Evolutionary conservation across 2,888 invertebrate genomes (phyloP), one percentile per base, ranked within the genome.

Genomic region (Lissonota sp.): DNA sequence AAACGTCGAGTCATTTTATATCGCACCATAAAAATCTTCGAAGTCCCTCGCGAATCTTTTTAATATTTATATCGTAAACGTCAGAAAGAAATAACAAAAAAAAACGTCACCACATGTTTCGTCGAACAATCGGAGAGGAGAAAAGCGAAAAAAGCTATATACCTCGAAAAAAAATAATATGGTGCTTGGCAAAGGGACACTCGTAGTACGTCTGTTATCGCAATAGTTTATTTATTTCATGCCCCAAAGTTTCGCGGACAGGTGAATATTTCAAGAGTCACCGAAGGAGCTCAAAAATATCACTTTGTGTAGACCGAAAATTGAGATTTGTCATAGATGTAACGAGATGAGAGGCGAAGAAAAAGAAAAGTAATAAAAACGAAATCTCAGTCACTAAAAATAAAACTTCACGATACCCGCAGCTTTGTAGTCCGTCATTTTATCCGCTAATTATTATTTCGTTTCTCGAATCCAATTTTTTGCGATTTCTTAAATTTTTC

Each of bases 241-340:
- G 37, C 14, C 60, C 58, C 51, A 58, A 39, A 6, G 26, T 26
- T 26, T 26, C 26, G 5, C 4, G 6, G 14, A 53, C 4, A 12
- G 12, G 12, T 6, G 14, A 14, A 53, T 14, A 79, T 63, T 26
- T 72, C 58, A 69, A 60, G 70, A 66, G 55, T 57, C 73, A 66
- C 12, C 63, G 42, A 26, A 80, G 74, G 80, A 70, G 73, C 82
- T 80, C 70, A 51, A 83, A 26, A 26, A 78, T 60, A 53, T 16
- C 53, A 16, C 60, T 64, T 67, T 46, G 72, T 76, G 80, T 84
- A 80, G 74, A 75, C 67, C 73, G 64, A 77, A 44, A 44, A 74
- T 62, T 74, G 71, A 80, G 70, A 75, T 73, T 82, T 76, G 82
- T 83, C 72, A 82, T 75, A 78, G 69, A 74, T 80, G 82, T 84